phyloP scores from a whole-genome alignment of 1,140 invertebrate genomes.

The Stegodyphus mimosarum region DNA sequence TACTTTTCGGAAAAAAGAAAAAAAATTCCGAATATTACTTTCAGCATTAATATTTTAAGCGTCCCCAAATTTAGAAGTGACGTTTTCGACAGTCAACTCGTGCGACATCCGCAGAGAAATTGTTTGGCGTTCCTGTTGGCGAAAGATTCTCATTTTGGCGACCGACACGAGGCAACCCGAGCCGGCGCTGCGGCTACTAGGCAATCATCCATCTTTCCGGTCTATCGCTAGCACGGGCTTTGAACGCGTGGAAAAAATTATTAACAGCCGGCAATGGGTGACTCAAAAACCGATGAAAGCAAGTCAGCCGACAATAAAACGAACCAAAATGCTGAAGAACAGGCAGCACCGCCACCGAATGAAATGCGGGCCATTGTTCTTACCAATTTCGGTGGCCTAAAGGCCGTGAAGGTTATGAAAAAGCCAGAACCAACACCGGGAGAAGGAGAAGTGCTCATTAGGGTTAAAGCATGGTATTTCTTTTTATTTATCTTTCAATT shows the following conservation, averaged over 20 bases:
- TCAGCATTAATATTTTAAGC: too few species aligned
- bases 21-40: too few species aligned
- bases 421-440: slow-evolving; percentile 80
- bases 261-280: slow-evolving; percentile 10
- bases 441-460: slow-evolving; percentile 84
- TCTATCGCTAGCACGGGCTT: not conserved
- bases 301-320: slow-evolving; percentile 37
- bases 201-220: slow-evolving; percentile 20
- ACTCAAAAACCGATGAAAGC: slow-evolving; percentile 37
- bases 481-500: too few species aligned
- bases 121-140: not conserved
- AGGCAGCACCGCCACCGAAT: slow-evolving; percentile 72
- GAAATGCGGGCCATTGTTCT: slow-evolving; percentile 86
- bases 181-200: slow-evolving; percentile 38
- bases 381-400: slow-evolving; percentile 84
- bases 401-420: slow-evolving; percentile 83
- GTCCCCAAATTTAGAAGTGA: too few species aligned
- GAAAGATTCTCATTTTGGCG: not conserved
- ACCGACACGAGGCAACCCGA: slow-evolving; percentile 14
- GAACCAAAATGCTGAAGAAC: slow-evolving; percentile 37
- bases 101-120: not conserved
- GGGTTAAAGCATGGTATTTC: slow-evolving; percentile 82
- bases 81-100: too few species aligned
- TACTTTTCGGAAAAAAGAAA: too few species aligned
- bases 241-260: not conserved